Evolutionary conservation across 2,113 vertebrate species (phyloP).

Genomic region (Ammospiza caudacuta): DNA sequence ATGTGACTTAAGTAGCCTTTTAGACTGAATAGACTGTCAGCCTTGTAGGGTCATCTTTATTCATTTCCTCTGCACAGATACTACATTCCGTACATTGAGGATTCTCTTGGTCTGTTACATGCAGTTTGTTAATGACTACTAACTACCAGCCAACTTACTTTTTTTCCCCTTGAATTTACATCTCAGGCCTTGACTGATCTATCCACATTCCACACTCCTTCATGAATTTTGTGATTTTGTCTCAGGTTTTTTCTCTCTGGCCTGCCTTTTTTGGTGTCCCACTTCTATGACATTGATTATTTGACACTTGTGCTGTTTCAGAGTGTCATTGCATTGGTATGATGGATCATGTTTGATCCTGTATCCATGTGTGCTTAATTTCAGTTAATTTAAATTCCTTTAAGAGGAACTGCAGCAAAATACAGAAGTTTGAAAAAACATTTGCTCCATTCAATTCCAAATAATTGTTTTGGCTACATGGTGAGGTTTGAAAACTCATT

Average conservation of each 20-base stretch:
- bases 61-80: slow-evolving; percentile 41
- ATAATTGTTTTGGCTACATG: not conserved
- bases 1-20: slow-evolving; percentile 40
- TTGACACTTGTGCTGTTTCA: not conserved
- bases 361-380: not conserved
- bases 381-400: not conserved
- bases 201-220: not conserved
- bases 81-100: not conserved
- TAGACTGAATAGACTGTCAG: not conserved
- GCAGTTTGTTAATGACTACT: not conserved
- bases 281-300: not conserved
- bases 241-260: not conserved
- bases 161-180: not conserved
- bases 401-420: not conserved
- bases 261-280: not conserved
- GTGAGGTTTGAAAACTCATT: not conserved
- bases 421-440: not conserved
- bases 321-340: not conserved
- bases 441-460: not conserved
- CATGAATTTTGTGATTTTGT: not conserved
- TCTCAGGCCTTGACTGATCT: not conserved
- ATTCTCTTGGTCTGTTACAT: not conserved
- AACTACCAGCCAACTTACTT: not conserved
- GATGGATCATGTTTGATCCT: not conserved
- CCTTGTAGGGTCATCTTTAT: slow-evolving; percentile 41